Base-by-base conservation (phyloP, 2,797 vertebrate species). In the Menidia menidia region DNA sequence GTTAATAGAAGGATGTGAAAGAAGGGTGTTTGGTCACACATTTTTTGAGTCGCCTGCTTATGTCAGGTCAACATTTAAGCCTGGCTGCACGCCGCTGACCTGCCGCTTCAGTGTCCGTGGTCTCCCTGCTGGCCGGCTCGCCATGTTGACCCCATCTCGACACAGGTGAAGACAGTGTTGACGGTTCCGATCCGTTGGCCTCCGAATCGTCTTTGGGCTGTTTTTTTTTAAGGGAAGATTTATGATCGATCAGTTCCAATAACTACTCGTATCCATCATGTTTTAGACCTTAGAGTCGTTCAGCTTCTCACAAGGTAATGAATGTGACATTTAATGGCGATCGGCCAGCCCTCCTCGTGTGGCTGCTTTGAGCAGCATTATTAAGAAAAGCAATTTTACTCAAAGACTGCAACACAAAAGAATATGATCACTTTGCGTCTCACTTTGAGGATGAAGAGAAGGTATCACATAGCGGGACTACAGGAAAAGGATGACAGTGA, bases 161-260 rank as follows among this genome's bases (percentile, higher is more conserved):
- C 65, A 96, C 94, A 0, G 96, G 96, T 47, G 97, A 97, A 1
- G 96, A 97, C 83, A 96, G 88, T 66, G 96, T 92, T 0, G 94
- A 95, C 0, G 94, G 93, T 67, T 93, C 93, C 25, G 97, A 98
- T 32, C 94, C 94, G 0, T 96, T 97, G 56, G 95, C 94, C 65
- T 98, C 95, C 0, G 95, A 95, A 73, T 98, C 97, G 4, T 95
- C 89, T 73, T 95, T 95, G 77, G 97, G 97, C 98, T 99, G 86
- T 42, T 65, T 82, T 78, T 0, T 25, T 25, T n/a, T n/a, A n/a
- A 43, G 54, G 44, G 64, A 60, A 77, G 58, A 76, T 31, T 42
- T 31, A 61, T 84, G 42, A 65, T 71, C 12, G 72, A 45, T 84
- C 66, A 56, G 4, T 54, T 13, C n/a, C 33, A 68, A 64, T 75